A percentile compares a stretch with the other conserved stretches of the same genome.
phyloP scores from a whole-genome alignment of 2,113 vertebrate species.

The Pluvianellus socialis region DNA sequence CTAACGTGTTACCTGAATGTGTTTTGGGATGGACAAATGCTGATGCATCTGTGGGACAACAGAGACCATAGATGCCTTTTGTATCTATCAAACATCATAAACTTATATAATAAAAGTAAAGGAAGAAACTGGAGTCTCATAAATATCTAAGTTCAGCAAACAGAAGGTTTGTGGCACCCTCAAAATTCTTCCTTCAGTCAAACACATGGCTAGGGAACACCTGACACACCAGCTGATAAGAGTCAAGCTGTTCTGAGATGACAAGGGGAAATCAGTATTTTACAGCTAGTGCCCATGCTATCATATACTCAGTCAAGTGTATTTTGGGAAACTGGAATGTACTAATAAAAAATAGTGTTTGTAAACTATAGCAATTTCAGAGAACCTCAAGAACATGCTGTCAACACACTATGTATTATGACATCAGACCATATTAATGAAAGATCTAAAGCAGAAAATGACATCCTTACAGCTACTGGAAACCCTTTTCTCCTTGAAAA shows the following conservation, averaged over 20 bases:
- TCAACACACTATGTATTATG: background rate
- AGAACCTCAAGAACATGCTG: background rate
- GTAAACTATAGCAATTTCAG: background rate
- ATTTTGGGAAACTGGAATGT: background rate
- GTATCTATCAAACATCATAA: background rate
- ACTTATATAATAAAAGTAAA: background rate
- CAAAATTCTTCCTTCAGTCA: background rate
- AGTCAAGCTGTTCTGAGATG: background rate
- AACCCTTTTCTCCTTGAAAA: background rate
- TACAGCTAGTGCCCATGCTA: background rate
- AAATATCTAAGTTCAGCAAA: background rate
- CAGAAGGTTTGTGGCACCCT: background rate
- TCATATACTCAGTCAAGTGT: background rate
- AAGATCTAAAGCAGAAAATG: slow-evolving; percentile 13
- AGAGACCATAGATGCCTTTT: background rate
- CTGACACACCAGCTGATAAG: background rate
- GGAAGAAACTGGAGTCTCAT: background rate
- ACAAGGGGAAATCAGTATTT: background rate
- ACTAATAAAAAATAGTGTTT: background rate
- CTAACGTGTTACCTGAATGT: background rate
- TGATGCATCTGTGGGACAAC: background rate
- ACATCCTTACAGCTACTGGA: background rate
- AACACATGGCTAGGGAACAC: background rate
- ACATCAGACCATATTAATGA: background rate
- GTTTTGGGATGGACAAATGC: background rate